phyloP scores from a whole-genome alignment of 2,888 invertebrate species.

The Cheilosia soror region DNA sequence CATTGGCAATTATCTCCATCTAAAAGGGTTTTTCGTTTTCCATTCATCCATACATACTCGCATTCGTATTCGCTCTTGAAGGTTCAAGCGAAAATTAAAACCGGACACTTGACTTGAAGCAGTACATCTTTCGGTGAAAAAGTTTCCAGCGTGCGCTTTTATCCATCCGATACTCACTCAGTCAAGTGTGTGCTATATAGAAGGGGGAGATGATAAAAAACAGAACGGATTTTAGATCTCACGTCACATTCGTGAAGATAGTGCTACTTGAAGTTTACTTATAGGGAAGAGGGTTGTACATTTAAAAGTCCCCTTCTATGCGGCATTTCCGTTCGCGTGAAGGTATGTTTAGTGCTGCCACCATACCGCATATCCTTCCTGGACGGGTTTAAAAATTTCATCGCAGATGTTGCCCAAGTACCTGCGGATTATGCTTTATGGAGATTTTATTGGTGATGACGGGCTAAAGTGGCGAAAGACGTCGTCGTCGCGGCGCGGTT shows the following conservation, averaged over 20 bases:
- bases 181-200: constrained; percentile 29
- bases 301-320: constrained; percentile 24
- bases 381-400: constrained; percentile 24
- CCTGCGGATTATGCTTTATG: constrained; percentile 55
- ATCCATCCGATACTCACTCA: constrained; percentile 55
- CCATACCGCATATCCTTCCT: constrained; percentile 27
- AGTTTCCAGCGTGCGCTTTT: constrained; percentile 30
- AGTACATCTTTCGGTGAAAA: constrained; percentile 22
- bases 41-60: background rate
- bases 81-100: constrained; percentile 28
- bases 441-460: constrained; percentile 62
- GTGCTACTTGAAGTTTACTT: constrained; percentile 56
- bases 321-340: constrained; percentile 2
- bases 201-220: background rate
- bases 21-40: background rate
- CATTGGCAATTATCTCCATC: constrained; percentile 32
- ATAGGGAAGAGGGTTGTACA: constrained; percentile 1
- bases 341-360: constrained; percentile 41
- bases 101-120: constrained; percentile 53
- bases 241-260: constrained; percentile 42
- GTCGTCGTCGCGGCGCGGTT: background rate
- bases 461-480: constrained; percentile 29
- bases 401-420: constrained; percentile 39
- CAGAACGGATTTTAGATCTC: constrained; percentile 27
- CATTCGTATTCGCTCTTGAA: background rate